phyloP scores from a whole-genome alignment of 1,140 invertebrate species.

The Neodiprion virginianus region DNA sequence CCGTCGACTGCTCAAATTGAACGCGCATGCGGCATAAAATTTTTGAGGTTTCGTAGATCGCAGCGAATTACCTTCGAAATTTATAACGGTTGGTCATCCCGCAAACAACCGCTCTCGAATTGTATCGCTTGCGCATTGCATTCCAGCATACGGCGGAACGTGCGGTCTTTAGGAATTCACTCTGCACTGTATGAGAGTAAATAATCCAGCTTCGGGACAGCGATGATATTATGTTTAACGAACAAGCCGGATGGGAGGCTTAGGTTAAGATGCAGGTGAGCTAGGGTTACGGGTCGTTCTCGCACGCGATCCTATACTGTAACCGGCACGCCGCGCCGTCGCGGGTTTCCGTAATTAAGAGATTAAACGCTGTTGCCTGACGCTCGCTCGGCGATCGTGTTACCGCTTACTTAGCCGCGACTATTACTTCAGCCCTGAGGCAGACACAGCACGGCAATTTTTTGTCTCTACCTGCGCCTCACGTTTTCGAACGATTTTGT shows the following conservation, averaged over 20 bases:
- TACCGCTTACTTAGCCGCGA: conserved; percentile 22
- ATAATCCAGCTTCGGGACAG: conserved; percentile 14
- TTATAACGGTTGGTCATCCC: too few relatives aligned
- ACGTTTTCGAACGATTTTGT: not conserved
- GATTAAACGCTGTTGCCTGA: conserved; percentile 53
- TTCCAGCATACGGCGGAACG: too few relatives aligned
- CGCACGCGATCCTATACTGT: not conserved
- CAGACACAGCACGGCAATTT: conserved; percentile 25
- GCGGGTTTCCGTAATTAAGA: conserved; percentile 53
- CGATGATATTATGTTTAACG: conserved; percentile 59
- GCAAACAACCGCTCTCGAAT: too few relatives aligned
- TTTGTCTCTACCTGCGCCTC: not conserved
- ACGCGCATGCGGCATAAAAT: too few relatives aligned
- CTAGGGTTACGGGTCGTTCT: not conserved
- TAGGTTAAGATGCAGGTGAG: conserved; percentile 28
- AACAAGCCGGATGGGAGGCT: conserved; percentile 59
- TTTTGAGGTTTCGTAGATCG: too few relatives aligned
- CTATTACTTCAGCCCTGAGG: conserved; percentile 26
- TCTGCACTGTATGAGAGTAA: not conserved
- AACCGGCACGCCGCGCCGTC: conserved; percentile 20
- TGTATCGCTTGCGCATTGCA: too few relatives aligned
- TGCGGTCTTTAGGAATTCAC: too few relatives aligned
- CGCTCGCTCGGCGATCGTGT: conserved; percentile 33
- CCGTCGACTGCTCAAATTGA: too few relatives aligned
- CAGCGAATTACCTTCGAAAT: too few relatives aligned